Conservation (phyloP, 2,113 vertebrate species). For the Mesoclemmys tuberculata region DNA sequence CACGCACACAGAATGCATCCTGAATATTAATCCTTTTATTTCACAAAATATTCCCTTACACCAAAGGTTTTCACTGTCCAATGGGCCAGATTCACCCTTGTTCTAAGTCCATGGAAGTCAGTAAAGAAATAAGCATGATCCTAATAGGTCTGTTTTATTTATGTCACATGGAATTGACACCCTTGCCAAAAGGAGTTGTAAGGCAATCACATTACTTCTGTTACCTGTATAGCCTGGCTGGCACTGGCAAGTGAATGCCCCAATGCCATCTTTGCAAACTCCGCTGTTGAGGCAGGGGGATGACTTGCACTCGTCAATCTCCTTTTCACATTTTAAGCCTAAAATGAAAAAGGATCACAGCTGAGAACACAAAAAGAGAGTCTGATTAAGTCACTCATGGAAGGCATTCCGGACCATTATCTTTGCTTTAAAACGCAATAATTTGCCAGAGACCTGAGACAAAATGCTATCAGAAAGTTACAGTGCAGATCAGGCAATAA, state of each 20-base stretch:
- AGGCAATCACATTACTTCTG: neutral
- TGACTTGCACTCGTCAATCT: conserved; percentile 93
- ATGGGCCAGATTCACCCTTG: neutral
- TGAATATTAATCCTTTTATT: neutral
- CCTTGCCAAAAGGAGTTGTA: neutral
- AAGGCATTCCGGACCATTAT: neutral
- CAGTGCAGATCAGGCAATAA: neutral
- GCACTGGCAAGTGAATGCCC: conserved; percentile 90
- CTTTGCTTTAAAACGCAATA: neutral
- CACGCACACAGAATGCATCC: neutral
- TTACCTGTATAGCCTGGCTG: conserved; percentile 90
- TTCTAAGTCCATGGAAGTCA: neutral
- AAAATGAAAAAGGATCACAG: conserved; percentile 47
- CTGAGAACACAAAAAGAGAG: neutral
- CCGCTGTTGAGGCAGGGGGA: conserved; percentile 90
- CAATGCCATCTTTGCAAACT: conserved; percentile 87
- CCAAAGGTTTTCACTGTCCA: neutral
- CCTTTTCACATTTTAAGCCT: conserved; percentile 96
- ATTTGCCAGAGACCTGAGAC: neutral
- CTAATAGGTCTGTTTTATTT: neutral
- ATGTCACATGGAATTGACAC: neutral
- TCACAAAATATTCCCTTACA: neutral
- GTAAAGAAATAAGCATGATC: neutral
- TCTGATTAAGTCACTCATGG: neutral
- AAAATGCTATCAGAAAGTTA: neutral